Conservation (phyloP, 2,113 vertebrate species). For the Heptranchias perlo region DNA sequence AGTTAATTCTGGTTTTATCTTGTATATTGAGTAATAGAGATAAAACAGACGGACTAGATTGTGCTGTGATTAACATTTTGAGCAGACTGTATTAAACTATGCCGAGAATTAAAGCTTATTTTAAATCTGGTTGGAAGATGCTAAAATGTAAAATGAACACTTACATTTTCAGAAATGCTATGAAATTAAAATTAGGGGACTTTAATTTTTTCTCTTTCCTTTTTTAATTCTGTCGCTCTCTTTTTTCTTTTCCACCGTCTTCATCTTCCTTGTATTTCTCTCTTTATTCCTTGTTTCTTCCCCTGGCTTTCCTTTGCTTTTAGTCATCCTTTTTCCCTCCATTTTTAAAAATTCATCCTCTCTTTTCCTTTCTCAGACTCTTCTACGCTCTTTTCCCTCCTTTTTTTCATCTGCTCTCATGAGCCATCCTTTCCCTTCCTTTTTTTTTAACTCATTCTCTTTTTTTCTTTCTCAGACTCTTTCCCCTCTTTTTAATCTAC, state of each 20-base stretch:
- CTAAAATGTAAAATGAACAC: neutral
- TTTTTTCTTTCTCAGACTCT: neutral
- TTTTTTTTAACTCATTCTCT: neutral
- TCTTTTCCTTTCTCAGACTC: no score
- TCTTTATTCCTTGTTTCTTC: neutral
- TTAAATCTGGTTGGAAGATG: neutral
- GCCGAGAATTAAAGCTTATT: neutral
- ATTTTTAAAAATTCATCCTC: neutral
- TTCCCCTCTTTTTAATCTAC: neutral
- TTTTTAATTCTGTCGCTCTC: neutral
- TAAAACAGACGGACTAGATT: neutral
- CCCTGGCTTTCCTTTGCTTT: neutral
- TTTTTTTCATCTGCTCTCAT: neutral
- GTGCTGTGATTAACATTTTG: rapidly evolving
- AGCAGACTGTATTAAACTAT: neutral
- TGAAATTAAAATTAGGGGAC: neutral
- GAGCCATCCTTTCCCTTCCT: no score
- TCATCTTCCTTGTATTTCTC: neutral
- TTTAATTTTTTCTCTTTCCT: no score
- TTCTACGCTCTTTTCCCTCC: neutral
- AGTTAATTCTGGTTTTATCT: neutral
- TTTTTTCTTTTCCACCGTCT: neutral
- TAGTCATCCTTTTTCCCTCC: neutral
- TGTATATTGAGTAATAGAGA: neutral
- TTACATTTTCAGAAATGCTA: neutral